Evolutionary conservation across 2,797 vertebrate species (phyloP).

Genomic region (Hippopotamyrus pictus): DNA sequence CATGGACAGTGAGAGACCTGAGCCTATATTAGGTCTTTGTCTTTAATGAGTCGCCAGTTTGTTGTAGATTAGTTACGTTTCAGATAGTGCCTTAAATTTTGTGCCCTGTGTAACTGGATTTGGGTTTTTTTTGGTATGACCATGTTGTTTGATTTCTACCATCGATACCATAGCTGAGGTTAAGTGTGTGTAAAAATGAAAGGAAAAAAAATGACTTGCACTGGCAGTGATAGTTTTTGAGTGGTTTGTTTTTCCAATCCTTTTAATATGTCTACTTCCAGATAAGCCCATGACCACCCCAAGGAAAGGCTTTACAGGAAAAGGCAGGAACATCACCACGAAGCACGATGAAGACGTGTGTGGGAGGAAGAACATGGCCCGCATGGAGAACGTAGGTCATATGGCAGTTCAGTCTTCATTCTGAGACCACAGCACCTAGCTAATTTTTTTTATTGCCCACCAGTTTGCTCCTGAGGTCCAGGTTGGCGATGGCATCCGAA

Average conservation of each 20-base stretch:
- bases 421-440: not conserved
- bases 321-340: slow-evolving; percentile 95
- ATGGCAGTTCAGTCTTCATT: not conserved
- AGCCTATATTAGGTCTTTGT: not conserved
- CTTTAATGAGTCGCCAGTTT: not conserved
- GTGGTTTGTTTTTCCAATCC: not conserved
- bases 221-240: not conserved
- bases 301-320: slow-evolving; percentile 81
- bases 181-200: not conserved
- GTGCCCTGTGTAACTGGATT: not conserved
- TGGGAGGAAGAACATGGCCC: slow-evolving; percentile 90
- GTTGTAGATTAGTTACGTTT: not conserved
- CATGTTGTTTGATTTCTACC: not conserved
- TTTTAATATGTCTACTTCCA: slow-evolving; percentile 38
- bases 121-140: not conserved
- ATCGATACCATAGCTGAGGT: not conserved
- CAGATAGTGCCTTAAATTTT: not conserved
- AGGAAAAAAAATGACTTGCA: not conserved
- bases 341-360: slow-evolving; percentile 89
- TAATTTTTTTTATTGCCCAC: not conserved
- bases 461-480: slow-evolving; percentile 92
- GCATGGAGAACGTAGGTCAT: slow-evolving; percentile 87
- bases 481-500: slow-evolving; percentile 87
- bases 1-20: not conserved
- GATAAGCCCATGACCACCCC: slow-evolving; percentile 82